Conservation (phyloP, 2,113 vertebrate species). For the Cryptoleucopteryx plumbea region DNA sequence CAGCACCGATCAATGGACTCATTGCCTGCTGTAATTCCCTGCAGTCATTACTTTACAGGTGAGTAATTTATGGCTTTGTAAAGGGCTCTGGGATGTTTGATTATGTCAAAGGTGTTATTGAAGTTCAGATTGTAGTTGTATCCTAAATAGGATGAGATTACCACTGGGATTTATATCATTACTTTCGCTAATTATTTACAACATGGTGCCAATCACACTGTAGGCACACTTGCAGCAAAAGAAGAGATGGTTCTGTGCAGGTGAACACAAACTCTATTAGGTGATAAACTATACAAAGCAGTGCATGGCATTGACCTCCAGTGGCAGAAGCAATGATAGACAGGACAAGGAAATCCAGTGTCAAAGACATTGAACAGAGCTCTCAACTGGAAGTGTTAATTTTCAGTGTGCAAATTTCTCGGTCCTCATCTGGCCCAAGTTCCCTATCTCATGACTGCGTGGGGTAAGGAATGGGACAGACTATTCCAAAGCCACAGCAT, state of each 20-base stretch:
- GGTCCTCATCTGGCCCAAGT: neutral
- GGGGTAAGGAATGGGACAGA: neutral
- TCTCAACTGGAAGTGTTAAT: neutral
- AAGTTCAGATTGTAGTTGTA: slow-evolving; percentile 67
- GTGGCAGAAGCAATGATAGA: neutral
- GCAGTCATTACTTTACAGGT: slow-evolving; percentile 66
- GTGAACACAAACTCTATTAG: neutral
- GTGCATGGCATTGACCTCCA: slow-evolving; percentile 10
- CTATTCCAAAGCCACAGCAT: neutral
- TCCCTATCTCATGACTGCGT: neutral
- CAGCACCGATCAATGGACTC: slow-evolving; percentile 58
- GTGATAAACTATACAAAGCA: neutral
- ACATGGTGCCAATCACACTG: slow-evolving; percentile 40
- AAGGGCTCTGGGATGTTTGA: slow-evolving; percentile 63
- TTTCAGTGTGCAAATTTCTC: neutral
- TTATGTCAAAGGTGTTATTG: slow-evolving; percentile 71
- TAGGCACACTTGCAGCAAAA: neutral
- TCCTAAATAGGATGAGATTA: slow-evolving; percentile 60
- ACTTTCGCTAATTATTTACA: slow-evolving; percentile 61
- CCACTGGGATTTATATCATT: slow-evolving; percentile 64
- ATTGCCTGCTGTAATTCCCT: slow-evolving; percentile 60
- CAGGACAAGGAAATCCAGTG: neutral
- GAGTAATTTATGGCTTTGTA: slow-evolving; percentile 69
- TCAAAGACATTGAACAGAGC: neutral
- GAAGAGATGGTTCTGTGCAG: neutral